Base-by-base conservation (phyloP, 2,113 vertebrate genomes). In the Brachionichthys hirsutus region DNA sequence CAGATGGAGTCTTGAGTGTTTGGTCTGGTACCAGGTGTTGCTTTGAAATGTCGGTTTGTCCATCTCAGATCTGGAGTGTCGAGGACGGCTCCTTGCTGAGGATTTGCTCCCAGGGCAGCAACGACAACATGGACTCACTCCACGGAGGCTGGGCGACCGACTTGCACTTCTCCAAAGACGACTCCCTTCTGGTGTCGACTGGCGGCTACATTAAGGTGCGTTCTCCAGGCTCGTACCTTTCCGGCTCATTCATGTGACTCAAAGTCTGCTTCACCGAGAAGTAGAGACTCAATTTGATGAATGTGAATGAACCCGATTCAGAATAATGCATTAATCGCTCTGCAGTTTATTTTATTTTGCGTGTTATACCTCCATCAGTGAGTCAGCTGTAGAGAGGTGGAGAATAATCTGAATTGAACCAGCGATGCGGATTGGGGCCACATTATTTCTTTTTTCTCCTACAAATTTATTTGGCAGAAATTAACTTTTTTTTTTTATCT, bases 121-220 rank as follows among this genome's bases (percentile, higher is more conserved):
- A 90, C 67, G 94, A 96, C 0, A 93, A 90, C 70, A 92, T 92
- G 86, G 92, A 94, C 56, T 92, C 91, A 0, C 89, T 94, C 1
- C 94, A 97, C 0, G 94, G 93, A 46, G 95, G 95, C 46, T 98
- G 97, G 97, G 92, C 98, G 70, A 97, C 94, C 0, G 94, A 95
- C 84, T 89, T 99, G 70, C 92, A 91, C 73, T 99, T 99, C 85
- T 97, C 95, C 64, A 92, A 93, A 9, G 92, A 97, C 57, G 70
- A 89, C 85, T 87, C 86, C 67, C 86, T 92, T 52, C 92, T 99
- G 36, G 92, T 97, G 38, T 98, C 97, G 3, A 94, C 92, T 20
- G 94, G 94, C 6, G 96, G 94, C 12, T 94, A 94, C 80, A 88
- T 98, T 57, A 96, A 97, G 94, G 96, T 98, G 68, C 0, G 70